Conservation (phyloP, 1,140 invertebrate species). For the Aphidius ervi region DNA sequence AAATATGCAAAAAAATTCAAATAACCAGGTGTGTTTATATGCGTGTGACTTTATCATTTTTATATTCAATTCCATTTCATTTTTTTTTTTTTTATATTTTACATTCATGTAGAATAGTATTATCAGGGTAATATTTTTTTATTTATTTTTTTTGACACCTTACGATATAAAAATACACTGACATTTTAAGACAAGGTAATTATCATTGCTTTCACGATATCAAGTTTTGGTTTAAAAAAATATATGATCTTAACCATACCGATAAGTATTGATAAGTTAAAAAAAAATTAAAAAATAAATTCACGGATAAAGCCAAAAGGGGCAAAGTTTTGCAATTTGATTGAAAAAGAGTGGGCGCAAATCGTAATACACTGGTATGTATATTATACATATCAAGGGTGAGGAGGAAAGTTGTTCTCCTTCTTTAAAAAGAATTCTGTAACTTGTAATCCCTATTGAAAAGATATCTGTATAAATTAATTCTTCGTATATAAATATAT, state of each 20-base stretch:
- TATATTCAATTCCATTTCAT: too few species aligned
- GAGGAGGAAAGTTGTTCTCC: slow-evolving; percentile 20
- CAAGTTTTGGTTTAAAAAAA: background rate
- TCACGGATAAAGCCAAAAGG: slow-evolving; percentile 1
- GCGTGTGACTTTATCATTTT: too few species aligned
- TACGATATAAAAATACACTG: too few species aligned
- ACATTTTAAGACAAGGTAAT: background rate
- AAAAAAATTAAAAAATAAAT: slow-evolving; percentile 1
- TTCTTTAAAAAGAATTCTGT: background rate
- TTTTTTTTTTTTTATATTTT: too few species aligned
- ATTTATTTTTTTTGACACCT: too few species aligned
- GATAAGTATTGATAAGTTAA: background rate
- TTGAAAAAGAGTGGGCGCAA: slow-evolving; percentile 15
- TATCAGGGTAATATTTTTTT: too few species aligned
- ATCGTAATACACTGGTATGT: background rate
- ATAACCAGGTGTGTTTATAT: too few species aligned
- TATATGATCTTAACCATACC: slow-evolving; percentile 3
- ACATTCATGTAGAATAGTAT: too few species aligned
- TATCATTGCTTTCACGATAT: slow-evolving; percentile 7
- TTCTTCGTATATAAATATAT: slow-evolving; percentile 4
- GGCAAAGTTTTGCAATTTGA: slow-evolving; percentile 17
- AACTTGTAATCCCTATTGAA: slow-evolving; percentile 20
- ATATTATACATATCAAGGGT: background rate
- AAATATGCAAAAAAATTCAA: too few species aligned
- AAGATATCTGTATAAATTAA: slow-evolving; percentile 20